Base-by-base conservation (phyloP, 2,888 invertebrate species). In the Tricholauxania praeusta region DNA sequence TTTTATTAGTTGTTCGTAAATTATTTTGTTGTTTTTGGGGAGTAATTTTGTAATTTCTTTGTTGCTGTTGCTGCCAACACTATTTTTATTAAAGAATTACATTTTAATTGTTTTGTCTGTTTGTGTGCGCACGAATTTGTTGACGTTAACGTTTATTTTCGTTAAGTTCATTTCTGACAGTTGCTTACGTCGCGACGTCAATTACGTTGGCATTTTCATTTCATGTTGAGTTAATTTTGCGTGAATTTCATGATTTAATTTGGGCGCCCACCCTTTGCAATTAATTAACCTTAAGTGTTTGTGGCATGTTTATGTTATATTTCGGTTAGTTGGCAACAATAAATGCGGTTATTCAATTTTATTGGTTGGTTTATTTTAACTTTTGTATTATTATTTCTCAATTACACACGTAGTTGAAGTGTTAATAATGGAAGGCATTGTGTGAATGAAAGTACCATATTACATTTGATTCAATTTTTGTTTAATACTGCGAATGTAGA, bases 171-270 rank as follows among this genome's bases (percentile, higher is more conserved):
- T 15, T 19, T 67, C 57, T 55, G 55, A 47, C 67, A 67, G 67
- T 53, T 55, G 48, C 19, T 67, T 52, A 48, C 52, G 51, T 22
- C 57, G 19, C 48, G 67, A 67, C 67, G 39, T 39, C 39, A 39
- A 39, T 39, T 39, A 10, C 39, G 39, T 28, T 28, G 10, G 39
- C 10, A 39, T 39, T 10, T 39, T 39, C 39, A 39, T 57, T 67
- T 67, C 67, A 28, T 67, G 67, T 67, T 15, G 48, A 67, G 55
- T 47, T 57, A n/a, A n/a, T 53, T 53, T 57, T 47, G 57, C 57
- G 39, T 39, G 7, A 39, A 39, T 10, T 39, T 39, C 39, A 39
- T 39, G 7, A 39, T 10, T 10, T 39, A 39, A 39, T 39, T 39
- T 39, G 39, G 39, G 39, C 2, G 39, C 39, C 28, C 28, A 57